These are phyloP conservation scores for Mus musculus DNA, from an alignment of 2,113 vertebrate species.

Conservation along the genomic window GRCm39 chr7:65610001-65610500, in stretches of 20 bases:
- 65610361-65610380: neutral
- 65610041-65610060: neutral
- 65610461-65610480: neutral
- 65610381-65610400: neutral
- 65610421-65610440: neutral
- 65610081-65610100: neutral
- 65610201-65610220: neutral
- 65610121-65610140: neutral
- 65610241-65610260: neutral
- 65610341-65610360: neutral
- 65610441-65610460: neutral
- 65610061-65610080: neutral
- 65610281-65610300: neutral
- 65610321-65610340: too few species aligned
- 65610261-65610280: neutral
- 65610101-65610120: neutral
- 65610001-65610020: neutral
- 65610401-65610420: neutral
- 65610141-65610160: neutral
- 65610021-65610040: neutral
- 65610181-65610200: neutral
- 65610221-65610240: neutral
- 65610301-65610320: neutral
- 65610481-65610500: neutral
- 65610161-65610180: neutral